Evolutionary conservation across 2,888 invertebrate genomes (phyloP).

Genomic region (Colostygia pectinataria): DNA sequence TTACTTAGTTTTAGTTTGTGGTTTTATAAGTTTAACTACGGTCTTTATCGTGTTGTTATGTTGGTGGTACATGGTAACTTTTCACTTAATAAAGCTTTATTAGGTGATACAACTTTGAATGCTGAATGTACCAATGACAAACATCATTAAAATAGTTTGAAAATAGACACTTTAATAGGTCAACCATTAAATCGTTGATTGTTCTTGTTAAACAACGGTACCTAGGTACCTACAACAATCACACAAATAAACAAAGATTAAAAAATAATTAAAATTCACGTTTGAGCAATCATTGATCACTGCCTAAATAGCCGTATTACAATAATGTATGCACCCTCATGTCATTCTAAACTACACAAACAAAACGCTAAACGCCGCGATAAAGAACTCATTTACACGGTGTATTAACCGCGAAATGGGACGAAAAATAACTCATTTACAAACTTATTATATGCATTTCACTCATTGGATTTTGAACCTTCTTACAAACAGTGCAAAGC

Average conservation of each 20-base stretch:
- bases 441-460: conserved; percentile 37
- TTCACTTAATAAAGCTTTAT: too few relatives aligned
- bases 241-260: too few relatives aligned
- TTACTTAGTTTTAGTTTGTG: conserved; percentile 19
- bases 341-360: conserved; percentile 64
- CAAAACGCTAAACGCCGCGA: conserved; percentile 65
- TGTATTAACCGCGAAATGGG: conserved; percentile 75
- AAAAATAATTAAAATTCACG: too few relatives aligned
- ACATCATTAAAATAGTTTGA: too few relatives aligned
- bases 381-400: conserved; percentile 82
- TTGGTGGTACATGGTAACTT: too few relatives aligned
- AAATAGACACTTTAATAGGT: too few relatives aligned
- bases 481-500: background rate
- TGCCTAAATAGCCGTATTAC: conserved; percentile 11
- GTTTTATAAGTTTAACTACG: conserved; percentile 3
- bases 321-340: conserved; percentile 75
- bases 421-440: conserved; percentile 62
- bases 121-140: too few relatives aligned
- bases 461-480: conserved; percentile 36
- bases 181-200: too few relatives aligned
- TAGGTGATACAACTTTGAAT: too few relatives aligned
- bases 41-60: too few relatives aligned
- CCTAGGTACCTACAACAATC: too few relatives aligned
- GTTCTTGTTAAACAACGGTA: too few relatives aligned
- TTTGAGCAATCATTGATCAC: conserved; percentile 5